Evolutionary conservation across 2,888 invertebrate genomes (phyloP).

Genomic region (Koerneria pararmatus): DNA sequence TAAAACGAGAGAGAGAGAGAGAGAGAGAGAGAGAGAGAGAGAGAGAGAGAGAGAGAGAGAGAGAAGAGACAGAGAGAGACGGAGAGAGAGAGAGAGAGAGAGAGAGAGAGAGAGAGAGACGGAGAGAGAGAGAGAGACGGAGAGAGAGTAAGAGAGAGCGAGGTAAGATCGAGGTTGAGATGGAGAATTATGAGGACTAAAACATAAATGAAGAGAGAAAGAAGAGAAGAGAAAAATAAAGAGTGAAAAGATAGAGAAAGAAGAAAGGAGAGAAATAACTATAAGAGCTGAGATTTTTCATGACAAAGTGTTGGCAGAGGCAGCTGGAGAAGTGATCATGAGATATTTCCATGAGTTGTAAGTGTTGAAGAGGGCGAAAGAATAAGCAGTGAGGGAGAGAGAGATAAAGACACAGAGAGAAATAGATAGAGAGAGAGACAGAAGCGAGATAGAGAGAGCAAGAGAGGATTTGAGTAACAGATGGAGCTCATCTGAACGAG

Average conservation of each 20-base stretch:
- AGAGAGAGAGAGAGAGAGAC: constrained; percentile 12
- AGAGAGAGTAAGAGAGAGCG: constrained; percentile 7
- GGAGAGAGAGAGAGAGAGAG: neutral
- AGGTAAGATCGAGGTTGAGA: neutral
- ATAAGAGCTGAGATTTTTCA: no score
- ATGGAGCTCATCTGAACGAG: neutral
- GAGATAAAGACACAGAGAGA: neutral
- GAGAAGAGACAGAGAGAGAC: neutral
- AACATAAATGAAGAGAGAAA: neutral
- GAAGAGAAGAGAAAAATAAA: constrained; percentile 1
- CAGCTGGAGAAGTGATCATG: neutral
- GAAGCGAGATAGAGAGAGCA: neutral
- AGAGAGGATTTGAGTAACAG: neutral
- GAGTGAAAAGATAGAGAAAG: constrained; percentile 5
- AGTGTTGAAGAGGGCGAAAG: no score
- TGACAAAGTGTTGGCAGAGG: no score
- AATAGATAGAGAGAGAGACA: neutral
- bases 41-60: neutral
- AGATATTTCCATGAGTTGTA: no score
- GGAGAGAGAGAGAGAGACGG: neutral
- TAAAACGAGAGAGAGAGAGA: no score
- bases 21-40: neutral
- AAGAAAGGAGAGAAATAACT: no score
- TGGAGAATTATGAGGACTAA: neutral
- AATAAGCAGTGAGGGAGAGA: no score